Evolutionary conservation across 2,113 vertebrate species (phyloP).

Genomic region (Scortum barcoo): DNA sequence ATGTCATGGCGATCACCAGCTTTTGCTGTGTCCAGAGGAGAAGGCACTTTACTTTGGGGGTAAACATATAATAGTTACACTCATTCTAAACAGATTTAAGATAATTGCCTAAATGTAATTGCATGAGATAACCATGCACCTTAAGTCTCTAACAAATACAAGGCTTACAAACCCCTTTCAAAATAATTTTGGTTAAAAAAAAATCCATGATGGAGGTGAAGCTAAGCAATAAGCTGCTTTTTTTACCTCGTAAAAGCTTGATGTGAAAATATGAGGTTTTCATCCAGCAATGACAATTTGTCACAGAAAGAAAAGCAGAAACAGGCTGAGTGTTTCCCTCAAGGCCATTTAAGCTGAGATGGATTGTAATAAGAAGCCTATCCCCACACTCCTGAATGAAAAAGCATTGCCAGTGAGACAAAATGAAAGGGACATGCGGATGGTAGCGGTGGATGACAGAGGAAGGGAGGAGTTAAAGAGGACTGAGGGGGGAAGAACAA

Average conservation of each 20-base stretch:
- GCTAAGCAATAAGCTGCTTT: neutral
- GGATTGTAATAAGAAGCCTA: slow-evolving; percentile 13
- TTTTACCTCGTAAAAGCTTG: slow-evolving; percentile 1
- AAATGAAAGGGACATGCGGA: slow-evolving; percentile 23
- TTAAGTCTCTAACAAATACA: neutral
- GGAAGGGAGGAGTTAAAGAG: slow-evolving; percentile 21
- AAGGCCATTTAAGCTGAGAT: slow-evolving; percentile 44
- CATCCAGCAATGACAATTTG: slow-evolving; percentile 8
- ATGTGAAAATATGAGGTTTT: slow-evolving; percentile 25
- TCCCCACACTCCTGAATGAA: slow-evolving; percentile 13
- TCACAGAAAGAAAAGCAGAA: slow-evolving; percentile 13
- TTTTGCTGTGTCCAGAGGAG: neutral
- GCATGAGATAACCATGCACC: neutral
- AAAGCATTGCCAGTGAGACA: slow-evolving; percentile 7
- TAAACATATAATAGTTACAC: neutral
- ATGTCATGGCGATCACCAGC: neutral
- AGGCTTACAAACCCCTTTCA: neutral
- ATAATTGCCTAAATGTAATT: neutral
- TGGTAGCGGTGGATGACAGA: neutral
- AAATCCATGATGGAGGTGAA: neutral
- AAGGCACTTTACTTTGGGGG: neutral
- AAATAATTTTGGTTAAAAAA: neutral
- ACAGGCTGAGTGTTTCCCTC: slow-evolving; percentile 29
- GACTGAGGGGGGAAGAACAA: slow-evolving; percentile 3
- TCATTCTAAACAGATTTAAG: neutral